Percentiles rank a stretch among this genome's conserved stretches.
Evolutionary conservation across 1,140 invertebrate genomes (phyloP).

Genomic region (Hyposmocoma kahamanoa): DNA sequence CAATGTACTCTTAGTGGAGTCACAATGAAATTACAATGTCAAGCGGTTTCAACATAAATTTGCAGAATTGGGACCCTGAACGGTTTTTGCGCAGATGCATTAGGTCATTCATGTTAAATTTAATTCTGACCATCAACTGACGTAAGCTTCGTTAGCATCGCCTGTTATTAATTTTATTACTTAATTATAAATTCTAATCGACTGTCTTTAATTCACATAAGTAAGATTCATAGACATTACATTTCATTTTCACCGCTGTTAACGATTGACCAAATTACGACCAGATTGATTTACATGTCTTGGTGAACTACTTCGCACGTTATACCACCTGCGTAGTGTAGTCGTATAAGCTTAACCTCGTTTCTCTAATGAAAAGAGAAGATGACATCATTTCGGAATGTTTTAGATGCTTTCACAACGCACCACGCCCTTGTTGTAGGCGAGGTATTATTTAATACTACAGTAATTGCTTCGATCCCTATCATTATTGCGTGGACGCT

Average conservation of each 20-base stretch:
- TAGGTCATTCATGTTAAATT: neutral
- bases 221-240: neutral
- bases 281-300: conserved; percentile 1
- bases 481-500: conserved; percentile 46
- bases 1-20: too few species aligned
- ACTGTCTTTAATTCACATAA: neutral
- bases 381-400: conserved; percentile 12
- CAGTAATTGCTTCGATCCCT: conserved; percentile 53
- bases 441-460: conserved; percentile 35
- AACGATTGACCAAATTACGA: neutral
- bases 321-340: conserved; percentile 9
- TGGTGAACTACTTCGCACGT: neutral
- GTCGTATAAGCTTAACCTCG: conserved; percentile 5
- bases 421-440: conserved; percentile 23
- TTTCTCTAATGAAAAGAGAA: conserved; percentile 9
- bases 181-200: conserved; percentile 2
- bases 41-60: too few species aligned
- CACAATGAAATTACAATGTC: too few species aligned
- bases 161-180: neutral
- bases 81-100: too few species aligned
- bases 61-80: too few species aligned
- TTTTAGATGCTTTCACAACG: conserved; percentile 11
- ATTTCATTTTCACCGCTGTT: neutral
- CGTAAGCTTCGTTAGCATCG: conserved; percentile 4
- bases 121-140: neutral